Base-by-base conservation (phyloP, 2,888 invertebrate genomes). In the Xestoiulus laeticollis region DNA sequence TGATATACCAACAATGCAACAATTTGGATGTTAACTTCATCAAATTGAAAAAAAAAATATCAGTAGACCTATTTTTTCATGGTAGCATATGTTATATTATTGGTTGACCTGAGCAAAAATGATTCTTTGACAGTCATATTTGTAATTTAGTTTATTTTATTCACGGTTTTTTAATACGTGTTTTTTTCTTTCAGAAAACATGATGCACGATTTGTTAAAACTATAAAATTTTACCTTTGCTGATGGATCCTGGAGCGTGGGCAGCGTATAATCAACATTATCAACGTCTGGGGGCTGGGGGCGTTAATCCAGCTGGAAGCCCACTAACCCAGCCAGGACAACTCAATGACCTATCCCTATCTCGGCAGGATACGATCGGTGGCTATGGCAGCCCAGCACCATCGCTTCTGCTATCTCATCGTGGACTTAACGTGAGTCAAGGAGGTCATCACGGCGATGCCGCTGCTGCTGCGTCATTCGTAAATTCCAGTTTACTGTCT, bases 221-320 rank as follows among this genome's bases (percentile, higher is more conserved):
- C 26, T 78, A 30, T 78, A 78, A 78, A 78, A 78, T 78, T 78
- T 30, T 78, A 78, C 85, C 38, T 85, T 44, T 44, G 44, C 85
- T 87, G 88, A 90, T 90, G 90, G 90, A 90, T 87, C 89, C 90
- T 14, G 89, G 89, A 59, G 88, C 90, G 78, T 90, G 90, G 90
- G 89, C 90, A 85, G 89, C 90, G 32, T 90, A 90, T 89, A 89
- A 89, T 87, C 90, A 90, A 86, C 90, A 90, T 87, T 89, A 89
- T 87, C 89, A 90, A 12, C 88, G 90, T 19, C 88, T 90, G 85
- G 89, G 89, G 78, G 87, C 84, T 43, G 89, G 90, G 78, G 87
- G 89, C 22, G 89, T 89, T 30, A 89, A 89, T 88, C 89, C 89
- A 83, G 87, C 89, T 32, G 88, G 89, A 43, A 88, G 87, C 30